Evolutionary conservation across 2,888 invertebrate genomes (phyloP).

Genomic region (Euclidia mi): DNA sequence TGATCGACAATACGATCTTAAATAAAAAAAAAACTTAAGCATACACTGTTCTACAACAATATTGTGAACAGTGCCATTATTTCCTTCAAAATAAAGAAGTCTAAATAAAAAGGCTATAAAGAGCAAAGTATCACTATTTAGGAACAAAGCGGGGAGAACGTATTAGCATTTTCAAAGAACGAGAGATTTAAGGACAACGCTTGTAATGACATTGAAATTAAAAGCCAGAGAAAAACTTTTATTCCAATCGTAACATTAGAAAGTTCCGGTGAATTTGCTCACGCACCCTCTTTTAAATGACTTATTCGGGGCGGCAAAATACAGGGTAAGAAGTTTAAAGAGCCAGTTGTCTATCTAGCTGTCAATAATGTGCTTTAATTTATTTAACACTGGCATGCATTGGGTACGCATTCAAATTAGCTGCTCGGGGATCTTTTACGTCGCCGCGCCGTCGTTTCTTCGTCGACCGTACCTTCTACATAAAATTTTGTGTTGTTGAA

Average conservation of each 20-base stretch:
- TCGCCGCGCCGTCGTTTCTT: slow-evolving; percentile 3
- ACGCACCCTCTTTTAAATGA: slow-evolving; percentile 76
- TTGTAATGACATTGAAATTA: too few species aligned
- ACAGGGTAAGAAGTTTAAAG: slow-evolving; percentile 71
- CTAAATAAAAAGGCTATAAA: too few species aligned
- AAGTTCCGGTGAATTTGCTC: slow-evolving; percentile 70
- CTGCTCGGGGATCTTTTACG: neutral
- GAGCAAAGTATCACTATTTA: too few species aligned
- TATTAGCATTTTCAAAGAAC: too few species aligned
- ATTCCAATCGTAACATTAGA: slow-evolving; percentile 63
- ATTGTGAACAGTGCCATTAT: too few species aligned
- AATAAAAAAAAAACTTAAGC: too few species aligned
- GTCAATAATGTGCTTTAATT: slow-evolving; percentile 79
- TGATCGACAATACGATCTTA: too few species aligned
- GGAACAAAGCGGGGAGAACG: too few species aligned
- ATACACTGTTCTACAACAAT: too few species aligned
- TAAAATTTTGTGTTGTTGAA: neutral
- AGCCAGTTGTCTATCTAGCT: slow-evolving; percentile 73
- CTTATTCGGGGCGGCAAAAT: slow-evolving; percentile 74
- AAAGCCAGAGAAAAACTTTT: too few species aligned
- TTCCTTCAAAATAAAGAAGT: too few species aligned
- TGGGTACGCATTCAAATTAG: slow-evolving; percentile 39
- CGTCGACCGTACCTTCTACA: neutral
- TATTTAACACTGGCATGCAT: slow-evolving; percentile 60
- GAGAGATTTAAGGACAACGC: too few species aligned